Evolutionary conservation across 2,797 vertebrate species (phyloP).

Genomic region (Xenentodon cancila): DNA sequence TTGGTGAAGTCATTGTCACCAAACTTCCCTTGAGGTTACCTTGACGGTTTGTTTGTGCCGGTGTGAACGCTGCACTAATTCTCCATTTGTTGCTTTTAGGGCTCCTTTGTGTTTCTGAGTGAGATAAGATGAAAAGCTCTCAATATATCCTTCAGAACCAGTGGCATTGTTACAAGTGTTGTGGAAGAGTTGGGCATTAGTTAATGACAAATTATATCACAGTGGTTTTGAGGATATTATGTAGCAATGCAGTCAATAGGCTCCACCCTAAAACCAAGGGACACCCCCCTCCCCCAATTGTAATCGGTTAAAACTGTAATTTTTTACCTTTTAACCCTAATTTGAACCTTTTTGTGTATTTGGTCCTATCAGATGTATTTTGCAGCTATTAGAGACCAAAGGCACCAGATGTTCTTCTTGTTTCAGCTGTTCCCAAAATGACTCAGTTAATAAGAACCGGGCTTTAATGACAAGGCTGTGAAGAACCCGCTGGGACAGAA

Average conservation of each 20-base stretch:
- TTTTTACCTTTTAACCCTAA: no score
- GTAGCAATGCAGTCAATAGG: no score
- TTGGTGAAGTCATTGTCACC: constrained; percentile 60
- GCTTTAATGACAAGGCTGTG: neutral
- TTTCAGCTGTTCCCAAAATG: constrained; percentile 11
- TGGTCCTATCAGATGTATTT: neutral
- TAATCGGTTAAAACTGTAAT: no score
- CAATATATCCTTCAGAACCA: neutral
- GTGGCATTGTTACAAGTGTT: neutral
- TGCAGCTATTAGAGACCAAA: neutral
- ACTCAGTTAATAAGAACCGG: constrained; percentile 4
- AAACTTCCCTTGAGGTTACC: constrained; percentile 68
- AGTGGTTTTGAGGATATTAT: no score
- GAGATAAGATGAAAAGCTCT: constrained; percentile 6
- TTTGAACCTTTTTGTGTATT: neutral
- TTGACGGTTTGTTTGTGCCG: constrained; percentile 58
- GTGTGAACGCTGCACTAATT: constrained; percentile 52
- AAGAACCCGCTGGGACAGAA: constrained; percentile 8
- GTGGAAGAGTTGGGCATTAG: no score
- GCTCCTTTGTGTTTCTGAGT: constrained; percentile 8
- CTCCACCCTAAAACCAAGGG: no score
- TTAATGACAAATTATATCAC: no score
- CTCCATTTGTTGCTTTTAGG: constrained; percentile 53
- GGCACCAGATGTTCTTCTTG: neutral
- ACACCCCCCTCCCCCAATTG: no score